Evolutionary conservation across 2,888 invertebrate genomes (phyloP).

Genomic region (Hydroisotoma schaefferi): DNA sequence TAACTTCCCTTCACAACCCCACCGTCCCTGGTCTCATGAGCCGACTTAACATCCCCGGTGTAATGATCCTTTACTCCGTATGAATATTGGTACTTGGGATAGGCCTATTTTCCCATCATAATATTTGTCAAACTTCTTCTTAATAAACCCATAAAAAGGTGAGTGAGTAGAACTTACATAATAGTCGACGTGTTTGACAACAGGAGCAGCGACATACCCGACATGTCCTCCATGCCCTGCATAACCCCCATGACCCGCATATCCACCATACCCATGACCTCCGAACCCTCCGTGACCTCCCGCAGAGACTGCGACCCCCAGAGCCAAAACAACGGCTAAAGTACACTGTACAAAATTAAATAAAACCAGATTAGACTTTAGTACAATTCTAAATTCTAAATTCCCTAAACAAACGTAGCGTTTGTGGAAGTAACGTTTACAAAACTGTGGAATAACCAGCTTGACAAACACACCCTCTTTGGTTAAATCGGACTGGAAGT

Average conservation of each 20-base stretch:
- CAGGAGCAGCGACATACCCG: conserved; percentile 11
- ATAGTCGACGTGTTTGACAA: conserved; percentile 24
- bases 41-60: conserved; percentile 58
- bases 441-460: too few species aligned
- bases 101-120: conserved; percentile 57
- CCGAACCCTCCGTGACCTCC: conserved; percentile 7
- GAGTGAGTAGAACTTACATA: conserved; percentile 14
- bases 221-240: conserved; percentile 11
- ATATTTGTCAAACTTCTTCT: neutral
- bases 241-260: conserved; percentile 12
- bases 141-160: too few species aligned
- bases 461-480: too few species aligned
- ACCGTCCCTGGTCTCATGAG: conserved; percentile 17
- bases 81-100: conserved; percentile 69
- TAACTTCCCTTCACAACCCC: conserved; percentile 20
- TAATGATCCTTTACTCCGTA: conserved; percentile 73
- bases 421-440: too few species aligned
- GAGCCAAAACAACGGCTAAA: conserved; percentile 14
- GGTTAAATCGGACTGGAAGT: too few species aligned
- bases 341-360: conserved; percentile 12
- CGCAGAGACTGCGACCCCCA: conserved; percentile 15
- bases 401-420: too few species aligned
- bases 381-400: too few species aligned
- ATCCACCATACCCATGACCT: conserved; percentile 3
- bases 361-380: too few species aligned